Evolutionary conservation across 2,113 vertebrate genomes (phyloP).

Genomic region (Colaptes auratus): DNA sequence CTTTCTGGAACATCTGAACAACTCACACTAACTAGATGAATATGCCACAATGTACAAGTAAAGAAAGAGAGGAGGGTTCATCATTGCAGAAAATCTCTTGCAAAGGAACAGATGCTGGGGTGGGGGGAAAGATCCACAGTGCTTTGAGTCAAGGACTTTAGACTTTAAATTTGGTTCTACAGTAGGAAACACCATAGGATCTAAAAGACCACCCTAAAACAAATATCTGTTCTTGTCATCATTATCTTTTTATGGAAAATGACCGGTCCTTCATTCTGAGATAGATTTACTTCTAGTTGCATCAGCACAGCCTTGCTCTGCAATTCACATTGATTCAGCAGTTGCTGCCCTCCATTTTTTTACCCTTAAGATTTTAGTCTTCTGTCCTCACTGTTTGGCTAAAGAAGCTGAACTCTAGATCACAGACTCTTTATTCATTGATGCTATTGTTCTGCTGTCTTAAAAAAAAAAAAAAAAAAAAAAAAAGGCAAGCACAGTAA

Average conservation of each 20-base stretch:
- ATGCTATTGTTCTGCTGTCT: background rate
- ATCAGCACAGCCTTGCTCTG: background rate
- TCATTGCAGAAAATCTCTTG: no score
- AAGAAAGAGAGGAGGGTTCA: no score
- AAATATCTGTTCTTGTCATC: background rate
- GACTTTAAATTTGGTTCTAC: background rate
- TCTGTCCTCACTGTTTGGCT: background rate
- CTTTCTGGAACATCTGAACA: background rate
- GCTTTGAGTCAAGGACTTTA: background rate
- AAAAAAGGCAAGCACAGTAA: background rate
- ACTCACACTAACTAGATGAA: background rate
- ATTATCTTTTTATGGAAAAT: background rate
- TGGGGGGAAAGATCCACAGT: background rate
- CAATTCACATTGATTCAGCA: background rate
- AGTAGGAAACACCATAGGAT: background rate
- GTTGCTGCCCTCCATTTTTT: background rate
- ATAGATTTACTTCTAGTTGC: background rate
- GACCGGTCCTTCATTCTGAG: background rate
- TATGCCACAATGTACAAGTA: background rate
- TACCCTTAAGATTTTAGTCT: background rate
- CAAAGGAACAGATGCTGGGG: no score
- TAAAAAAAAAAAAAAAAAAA: background rate
- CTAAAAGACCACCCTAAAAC: background rate
- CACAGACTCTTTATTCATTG: background rate
- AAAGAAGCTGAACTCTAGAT: background rate